Percentiles rank a stretch among this genome's conserved stretches.
These are phyloP conservation scores for Tauraco hartlaubi DNA, from an alignment of 2,797 vertebrate species.

Conservation along the genomic window DNA sequence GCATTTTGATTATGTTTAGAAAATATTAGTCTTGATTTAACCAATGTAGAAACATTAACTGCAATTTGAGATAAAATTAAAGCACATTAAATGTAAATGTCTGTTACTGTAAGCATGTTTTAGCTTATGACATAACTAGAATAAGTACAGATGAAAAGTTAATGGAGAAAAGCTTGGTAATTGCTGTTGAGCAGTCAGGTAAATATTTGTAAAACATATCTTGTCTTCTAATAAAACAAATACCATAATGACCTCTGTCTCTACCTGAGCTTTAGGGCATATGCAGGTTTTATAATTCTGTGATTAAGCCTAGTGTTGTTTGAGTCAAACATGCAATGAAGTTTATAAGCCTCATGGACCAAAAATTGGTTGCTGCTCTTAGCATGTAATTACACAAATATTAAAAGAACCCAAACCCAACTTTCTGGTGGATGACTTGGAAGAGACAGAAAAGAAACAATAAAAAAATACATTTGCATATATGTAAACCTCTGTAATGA, in stretches of 20 bases:
- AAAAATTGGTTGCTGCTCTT: background rate
- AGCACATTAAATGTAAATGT: background rate
- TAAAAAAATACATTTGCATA: background rate
- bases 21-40: constrained; percentile 34
- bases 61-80: constrained; percentile 36
- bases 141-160: constrained; percentile 3
- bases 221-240: constrained; percentile 14
- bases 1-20: constrained; percentile 49
- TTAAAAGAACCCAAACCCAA: background rate
- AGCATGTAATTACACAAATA: background rate
- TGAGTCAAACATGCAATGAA: background rate
- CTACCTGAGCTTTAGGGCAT: background rate
- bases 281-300: background rate
- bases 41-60: background rate
- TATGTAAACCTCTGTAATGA: background rate
- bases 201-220: constrained; percentile 67
- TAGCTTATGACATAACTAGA: constrained; percentile 22
- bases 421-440: background rate
- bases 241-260: constrained; percentile 9
- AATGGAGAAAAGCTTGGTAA: constrained; percentile 41
- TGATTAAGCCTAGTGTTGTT: background rate
- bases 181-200: constrained; percentile 55
- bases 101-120: background rate
- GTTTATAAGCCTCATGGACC: background rate
- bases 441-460: background rate